Base-by-base conservation (phyloP, 1,140 invertebrate species). In the Drosophila nigrodunni region DNA sequence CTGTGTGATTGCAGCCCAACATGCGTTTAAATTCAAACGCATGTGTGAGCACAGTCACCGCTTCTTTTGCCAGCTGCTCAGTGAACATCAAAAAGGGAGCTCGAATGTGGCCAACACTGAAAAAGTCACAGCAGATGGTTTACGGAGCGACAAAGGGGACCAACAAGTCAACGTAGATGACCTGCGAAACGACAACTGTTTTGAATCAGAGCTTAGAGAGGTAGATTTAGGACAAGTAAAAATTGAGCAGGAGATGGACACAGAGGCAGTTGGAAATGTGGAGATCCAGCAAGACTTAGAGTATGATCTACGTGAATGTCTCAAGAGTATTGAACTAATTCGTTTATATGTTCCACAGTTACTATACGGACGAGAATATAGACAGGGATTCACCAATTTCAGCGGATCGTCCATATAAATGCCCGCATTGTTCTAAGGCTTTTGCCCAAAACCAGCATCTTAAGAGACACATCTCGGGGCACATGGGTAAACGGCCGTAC, bases 11-110 rank as follows among this genome's bases (percentile, higher is more conserved):
- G 35, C 34, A 44, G 44, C 47, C 1, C 47, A 52, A 30, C 35
- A 52, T 8, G 61, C 61, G 13, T 52, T 64, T 15, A 52, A 52
- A 15, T 64, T 64, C 3, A 64, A 52, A 21, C 49, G 47, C 0
- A 35, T 49, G 10, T 61, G 43, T n/a, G 30, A 47, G n/a, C 43
- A 61, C 13, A 61, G 9, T 47, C 30, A 60, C 41, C 58, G 30
- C 11, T 39, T 39, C 41, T 46, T 59, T 44, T 34, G 41, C 18
- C 18, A 59, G 11, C 13, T 37, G 15, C 39, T 58, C 13, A 58
- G 11, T 58, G 10, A 58, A 6, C 15, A 21, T 2, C 18, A 21
- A n/a, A 58, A 25, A 7, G 11, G 5, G 7, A 25, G 15, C 18
- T 0, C 18, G 6, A 10, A 43, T n/a, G 21, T 9, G 15, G 37